phyloP scores from a whole-genome alignment of 2,888 invertebrate species.

The Tipula vernalis region DNA sequence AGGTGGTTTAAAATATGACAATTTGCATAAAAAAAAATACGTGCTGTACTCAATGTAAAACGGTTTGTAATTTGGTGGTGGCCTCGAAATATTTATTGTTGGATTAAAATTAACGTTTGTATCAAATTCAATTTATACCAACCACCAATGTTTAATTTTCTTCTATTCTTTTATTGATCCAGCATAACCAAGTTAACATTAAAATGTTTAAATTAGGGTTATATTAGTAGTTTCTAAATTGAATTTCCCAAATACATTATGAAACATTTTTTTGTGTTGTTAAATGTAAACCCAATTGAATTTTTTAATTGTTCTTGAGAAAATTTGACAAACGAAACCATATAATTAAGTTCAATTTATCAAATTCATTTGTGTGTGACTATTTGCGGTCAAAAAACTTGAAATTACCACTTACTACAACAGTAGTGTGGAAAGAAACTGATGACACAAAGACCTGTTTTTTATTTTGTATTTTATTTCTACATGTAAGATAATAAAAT shows the following conservation, averaged over 20 bases:
- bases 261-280: neutral
- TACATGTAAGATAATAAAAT: neutral
- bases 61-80: too few species aligned
- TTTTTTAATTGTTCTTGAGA: neutral
- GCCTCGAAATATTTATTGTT: too few species aligned
- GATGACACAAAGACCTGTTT: slow-evolving; percentile 1
- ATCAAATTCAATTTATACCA: too few species aligned
- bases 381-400: neutral
- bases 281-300: neutral
- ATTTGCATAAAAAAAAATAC: too few species aligned
- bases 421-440: neutral
- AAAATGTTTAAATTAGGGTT: too few species aligned
- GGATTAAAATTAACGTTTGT: too few species aligned
- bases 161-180: too few species aligned
- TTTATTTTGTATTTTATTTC: neutral
- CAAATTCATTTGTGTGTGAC: neutral
- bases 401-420: neutral
- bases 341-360: neutral
- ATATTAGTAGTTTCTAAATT: neutral
- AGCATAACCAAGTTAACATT: too few species aligned
- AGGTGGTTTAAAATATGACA: too few species aligned
- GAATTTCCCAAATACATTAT: neutral
- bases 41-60: too few species aligned
- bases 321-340: neutral
- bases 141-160: too few species aligned